A percentile compares a stretch with the other conserved stretches of the same genome.
Evolutionary conservation across 1,140 invertebrate genomes (phyloP).

Genomic region (Pachyrhynchus sulphureomaculatus): DNA sequence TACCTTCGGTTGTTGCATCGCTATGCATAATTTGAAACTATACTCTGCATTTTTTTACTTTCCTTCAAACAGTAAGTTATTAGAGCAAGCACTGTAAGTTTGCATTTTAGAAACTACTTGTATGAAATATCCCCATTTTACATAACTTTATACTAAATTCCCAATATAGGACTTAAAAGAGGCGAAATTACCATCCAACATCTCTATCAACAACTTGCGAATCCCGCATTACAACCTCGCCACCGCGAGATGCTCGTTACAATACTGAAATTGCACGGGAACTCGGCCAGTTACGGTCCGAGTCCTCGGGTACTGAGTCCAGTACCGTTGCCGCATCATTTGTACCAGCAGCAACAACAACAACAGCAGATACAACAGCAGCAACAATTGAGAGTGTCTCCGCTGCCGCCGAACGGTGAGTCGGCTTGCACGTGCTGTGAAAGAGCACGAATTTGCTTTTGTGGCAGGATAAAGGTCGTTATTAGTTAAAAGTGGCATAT

Average conservation of each 20-base stretch:
- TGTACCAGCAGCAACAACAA: constrained; percentile 40
- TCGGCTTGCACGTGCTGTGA: constrained; percentile 2
- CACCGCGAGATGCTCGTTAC: constrained; percentile 71
- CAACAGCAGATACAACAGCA: constrained; percentile 53
- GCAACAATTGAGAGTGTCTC: constrained; percentile 58
- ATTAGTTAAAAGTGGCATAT: too few species aligned
- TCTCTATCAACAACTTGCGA: constrained; percentile 71
- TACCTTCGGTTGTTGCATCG: too few species aligned
- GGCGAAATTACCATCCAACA: constrained; percentile 74
- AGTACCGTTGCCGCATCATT: constrained; percentile 49
- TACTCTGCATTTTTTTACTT: too few species aligned
- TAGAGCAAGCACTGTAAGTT: too few species aligned
- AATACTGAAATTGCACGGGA: constrained; percentile 59
- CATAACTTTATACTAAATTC: background rate
- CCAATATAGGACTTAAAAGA: constrained; percentile 59
- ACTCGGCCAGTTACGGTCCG: constrained; percentile 50
- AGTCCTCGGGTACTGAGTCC: constrained; percentile 58
- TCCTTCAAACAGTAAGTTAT: too few species aligned
- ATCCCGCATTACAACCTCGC: constrained; percentile 68
- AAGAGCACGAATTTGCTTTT: too few species aligned
- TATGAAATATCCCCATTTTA: too few species aligned
- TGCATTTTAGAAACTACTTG: too few species aligned
- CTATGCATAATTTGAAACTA: too few species aligned
- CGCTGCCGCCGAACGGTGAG: constrained; percentile 58
- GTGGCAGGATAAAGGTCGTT: too few species aligned